Evolutionary conservation across 2,888 invertebrate species (phyloP).

Genomic region (Drosophila robusta): DNA sequence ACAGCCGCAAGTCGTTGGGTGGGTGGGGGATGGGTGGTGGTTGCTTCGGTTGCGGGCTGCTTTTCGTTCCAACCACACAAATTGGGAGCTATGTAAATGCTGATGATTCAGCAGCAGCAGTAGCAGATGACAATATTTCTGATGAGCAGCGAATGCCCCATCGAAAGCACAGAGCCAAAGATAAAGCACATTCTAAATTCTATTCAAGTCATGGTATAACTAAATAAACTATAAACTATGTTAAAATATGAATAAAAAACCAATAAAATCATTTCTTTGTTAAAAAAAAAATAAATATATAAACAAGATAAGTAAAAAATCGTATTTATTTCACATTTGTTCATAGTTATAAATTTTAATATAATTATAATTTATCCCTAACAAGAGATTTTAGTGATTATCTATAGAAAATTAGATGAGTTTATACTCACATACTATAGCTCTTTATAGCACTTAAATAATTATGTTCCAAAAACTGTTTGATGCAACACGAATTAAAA

Average conservation of each 20-base stretch:
- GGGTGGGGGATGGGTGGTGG: conserved; percentile 13
- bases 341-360: too few relatives aligned
- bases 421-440: too few relatives aligned
- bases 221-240: too few relatives aligned
- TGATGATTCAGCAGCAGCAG: conserved; percentile 31
- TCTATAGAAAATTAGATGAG: too few relatives aligned
- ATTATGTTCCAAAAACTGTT: too few relatives aligned
- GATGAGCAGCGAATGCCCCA: background rate
- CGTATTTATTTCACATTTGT: too few relatives aligned
- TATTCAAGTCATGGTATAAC: background rate
- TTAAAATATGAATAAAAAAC: background rate
- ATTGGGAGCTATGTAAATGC: conserved; percentile 32
- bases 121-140: conserved; percentile 11
- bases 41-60: conserved; percentile 4
- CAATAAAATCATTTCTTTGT: background rate
- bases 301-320: too few relatives aligned
- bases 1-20: conserved; percentile 24
- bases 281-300: too few relatives aligned
- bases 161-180: conserved; percentile 14
- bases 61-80: conserved; percentile 32
- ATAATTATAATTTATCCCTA: too few relatives aligned
- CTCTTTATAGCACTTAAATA: too few relatives aligned
- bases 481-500: too few relatives aligned
- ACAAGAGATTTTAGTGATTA: too few relatives aligned
- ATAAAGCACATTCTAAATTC: background rate